Evolutionary conservation across 2,797 vertebrate species (phyloP).

Genomic region (Geotrypetes seraphini): DNA sequence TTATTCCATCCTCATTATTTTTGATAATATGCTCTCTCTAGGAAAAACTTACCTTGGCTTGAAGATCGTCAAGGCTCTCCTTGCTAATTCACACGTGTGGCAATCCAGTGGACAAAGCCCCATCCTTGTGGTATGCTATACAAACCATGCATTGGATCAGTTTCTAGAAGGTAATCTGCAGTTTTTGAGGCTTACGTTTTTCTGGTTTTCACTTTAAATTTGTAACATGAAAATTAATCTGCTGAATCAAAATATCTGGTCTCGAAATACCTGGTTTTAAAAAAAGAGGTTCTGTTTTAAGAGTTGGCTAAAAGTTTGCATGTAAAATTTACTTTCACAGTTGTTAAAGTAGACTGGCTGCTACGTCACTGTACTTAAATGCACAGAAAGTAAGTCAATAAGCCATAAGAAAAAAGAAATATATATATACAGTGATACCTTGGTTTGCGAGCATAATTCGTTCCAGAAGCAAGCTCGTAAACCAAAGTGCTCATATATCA

Average conservation of each 20-base stretch:
- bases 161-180: slow-evolving; percentile 22
- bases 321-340: too few relatives aligned
- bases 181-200: not conserved
- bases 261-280: not conserved
- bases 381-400: too few relatives aligned
- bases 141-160: slow-evolving; percentile 31
- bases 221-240: too few relatives aligned
- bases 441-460: too few relatives aligned
- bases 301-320: too few relatives aligned
- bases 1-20: not conserved
- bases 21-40: not conserved
- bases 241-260: not conserved
- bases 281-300: not conserved
- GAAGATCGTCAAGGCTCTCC: slow-evolving; percentile 17
- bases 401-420: too few relatives aligned
- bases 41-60: slow-evolving; percentile 27
- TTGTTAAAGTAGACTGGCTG: too few relatives aligned
- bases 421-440: too few relatives aligned
- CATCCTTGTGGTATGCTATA: slow-evolving; percentile 26
- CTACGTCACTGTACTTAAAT: too few relatives aligned
- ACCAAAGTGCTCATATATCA: too few relatives aligned
- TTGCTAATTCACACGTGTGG: slow-evolving; percentile 11
- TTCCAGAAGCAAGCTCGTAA: too few relatives aligned
- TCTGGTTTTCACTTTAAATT: too few relatives aligned
- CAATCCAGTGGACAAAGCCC: not conserved